phyloP scores from a whole-genome alignment of 2,888 invertebrate genomes.

The Drosophila anceps region DNA sequence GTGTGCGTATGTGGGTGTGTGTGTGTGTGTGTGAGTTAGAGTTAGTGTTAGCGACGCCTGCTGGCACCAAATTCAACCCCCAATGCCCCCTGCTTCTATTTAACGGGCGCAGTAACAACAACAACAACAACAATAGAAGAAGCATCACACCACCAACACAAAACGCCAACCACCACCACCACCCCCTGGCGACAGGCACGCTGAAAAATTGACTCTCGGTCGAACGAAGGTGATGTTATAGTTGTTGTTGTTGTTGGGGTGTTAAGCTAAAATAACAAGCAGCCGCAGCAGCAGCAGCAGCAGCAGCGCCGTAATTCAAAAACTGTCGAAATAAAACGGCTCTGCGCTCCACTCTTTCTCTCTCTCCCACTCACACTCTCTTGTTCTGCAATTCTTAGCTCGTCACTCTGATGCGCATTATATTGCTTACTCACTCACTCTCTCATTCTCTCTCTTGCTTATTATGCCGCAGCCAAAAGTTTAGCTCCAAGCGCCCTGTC shows the following conservation, averaged over 20 bases:
- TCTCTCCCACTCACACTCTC: conserved; percentile 12
- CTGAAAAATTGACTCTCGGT: conserved; percentile 56
- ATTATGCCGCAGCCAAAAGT: conserved; percentile 50
- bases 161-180: conserved; percentile 35
- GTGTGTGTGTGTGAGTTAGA: conserved; percentile 20
- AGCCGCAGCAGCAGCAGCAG: conserved; percentile 34
- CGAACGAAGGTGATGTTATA: conserved; percentile 60
- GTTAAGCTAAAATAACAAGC: conserved; percentile 64
- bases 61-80: conserved; percentile 61
- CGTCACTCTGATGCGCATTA: conserved; percentile 34
- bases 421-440: conserved; percentile 22
- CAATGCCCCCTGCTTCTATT: conserved; percentile 41
- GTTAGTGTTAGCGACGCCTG: conserved; percentile 47
- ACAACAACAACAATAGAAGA: conserved; percentile 33
- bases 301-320: conserved; percentile 63
- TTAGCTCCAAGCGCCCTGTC: conserved; percentile 71
- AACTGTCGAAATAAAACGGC: conserved; percentile 79
- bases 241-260: conserved; percentile 55
- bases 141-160: conserved; percentile 25
- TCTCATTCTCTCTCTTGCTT: conserved; percentile 53
- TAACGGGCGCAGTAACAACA: conserved; percentile 16
- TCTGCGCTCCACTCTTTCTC: conserved; percentile 61
- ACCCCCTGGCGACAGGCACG: conserved; percentile 33
- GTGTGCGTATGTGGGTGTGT: too few species aligned
- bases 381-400: conserved; percentile 16